Percentiles rank a stretch among this genome's conserved stretches.
These are phyloP conservation scores for Poecilia latipinna DNA, from an alignment of 2,113 vertebrate species.

Conservation along the genomic window DNA sequence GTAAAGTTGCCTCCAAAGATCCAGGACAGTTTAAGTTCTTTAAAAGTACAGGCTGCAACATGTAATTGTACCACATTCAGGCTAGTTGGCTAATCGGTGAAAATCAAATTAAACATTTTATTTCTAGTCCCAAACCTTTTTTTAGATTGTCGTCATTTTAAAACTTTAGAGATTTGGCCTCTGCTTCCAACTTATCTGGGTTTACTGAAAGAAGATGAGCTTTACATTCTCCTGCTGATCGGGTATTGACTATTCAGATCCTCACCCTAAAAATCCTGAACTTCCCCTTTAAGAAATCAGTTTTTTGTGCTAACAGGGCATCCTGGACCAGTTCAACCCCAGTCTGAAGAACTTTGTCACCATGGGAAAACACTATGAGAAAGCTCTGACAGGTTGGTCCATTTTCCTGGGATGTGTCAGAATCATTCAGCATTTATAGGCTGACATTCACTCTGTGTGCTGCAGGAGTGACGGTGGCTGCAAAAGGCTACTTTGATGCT, in stretches of 20 bases:
- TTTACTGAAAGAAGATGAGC: background rate
- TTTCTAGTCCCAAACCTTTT: background rate
- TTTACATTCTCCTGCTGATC: background rate
- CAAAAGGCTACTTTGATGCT: slow-evolving; percentile 88
- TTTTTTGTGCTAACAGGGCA: slow-evolving; percentile 68
- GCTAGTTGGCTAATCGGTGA: background rate
- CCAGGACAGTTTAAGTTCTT: background rate
- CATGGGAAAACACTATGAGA: slow-evolving; percentile 88
- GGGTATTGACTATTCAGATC: background rate
- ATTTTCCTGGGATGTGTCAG: background rate
- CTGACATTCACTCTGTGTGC: slow-evolving; percentile 15
- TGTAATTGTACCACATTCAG: background rate
- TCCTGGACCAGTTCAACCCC: slow-evolving; percentile 88
- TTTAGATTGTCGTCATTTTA: background rate
- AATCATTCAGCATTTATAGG: background rate
- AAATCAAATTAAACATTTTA: background rate
- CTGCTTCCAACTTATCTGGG: background rate
- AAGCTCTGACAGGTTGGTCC: slow-evolving; percentile 83
- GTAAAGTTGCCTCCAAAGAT: background rate
- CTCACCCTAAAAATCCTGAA: background rate
- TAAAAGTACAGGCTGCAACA: background rate
- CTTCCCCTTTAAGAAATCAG: background rate
- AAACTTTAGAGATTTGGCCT: background rate
- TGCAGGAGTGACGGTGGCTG: slow-evolving; percentile 85
- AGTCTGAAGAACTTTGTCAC: slow-evolving; percentile 88